These are phyloP conservation scores for Limonius californicus DNA, from an alignment of 1,140 invertebrate genomes.

Conservation along the genomic window DNA sequence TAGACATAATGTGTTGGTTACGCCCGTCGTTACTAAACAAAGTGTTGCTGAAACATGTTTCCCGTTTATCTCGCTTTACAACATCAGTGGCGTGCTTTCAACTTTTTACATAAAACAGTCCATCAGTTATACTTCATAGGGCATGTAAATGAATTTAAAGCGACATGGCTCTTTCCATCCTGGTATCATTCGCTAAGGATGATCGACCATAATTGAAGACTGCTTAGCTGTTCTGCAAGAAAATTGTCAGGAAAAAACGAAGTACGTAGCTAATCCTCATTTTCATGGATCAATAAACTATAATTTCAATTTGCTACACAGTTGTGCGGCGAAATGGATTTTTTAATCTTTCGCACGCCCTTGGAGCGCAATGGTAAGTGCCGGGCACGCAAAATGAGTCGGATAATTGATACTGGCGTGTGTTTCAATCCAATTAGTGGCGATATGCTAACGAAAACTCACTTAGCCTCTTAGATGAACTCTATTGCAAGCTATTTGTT, in stretches of 20 bases:
- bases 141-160: too few species aligned
- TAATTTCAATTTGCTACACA: too few species aligned
- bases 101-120: too few species aligned
- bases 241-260: too few species aligned
- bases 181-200: too few species aligned
- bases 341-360: background rate
- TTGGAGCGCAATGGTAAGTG: background rate
- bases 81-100: background rate
- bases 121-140: too few species aligned
- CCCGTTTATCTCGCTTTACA: background rate
- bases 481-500: background rate
- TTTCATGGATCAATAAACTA: too few species aligned
- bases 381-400: background rate
- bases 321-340: background rate
- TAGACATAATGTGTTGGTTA: conserved; percentile 3
- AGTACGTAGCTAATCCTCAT: too few species aligned
- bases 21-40: conserved; percentile 5
- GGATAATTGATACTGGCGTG: background rate
- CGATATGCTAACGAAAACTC: background rate
- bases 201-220: too few species aligned
- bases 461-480: background rate
- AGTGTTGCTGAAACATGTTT: conserved; percentile 5
- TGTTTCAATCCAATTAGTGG: background rate
- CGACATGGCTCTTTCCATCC: too few species aligned
- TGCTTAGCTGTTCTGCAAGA: too few species aligned